Evolutionary conservation across 2,888 invertebrate species (phyloP).

Genomic region (Cheilosia vulpina): DNA sequence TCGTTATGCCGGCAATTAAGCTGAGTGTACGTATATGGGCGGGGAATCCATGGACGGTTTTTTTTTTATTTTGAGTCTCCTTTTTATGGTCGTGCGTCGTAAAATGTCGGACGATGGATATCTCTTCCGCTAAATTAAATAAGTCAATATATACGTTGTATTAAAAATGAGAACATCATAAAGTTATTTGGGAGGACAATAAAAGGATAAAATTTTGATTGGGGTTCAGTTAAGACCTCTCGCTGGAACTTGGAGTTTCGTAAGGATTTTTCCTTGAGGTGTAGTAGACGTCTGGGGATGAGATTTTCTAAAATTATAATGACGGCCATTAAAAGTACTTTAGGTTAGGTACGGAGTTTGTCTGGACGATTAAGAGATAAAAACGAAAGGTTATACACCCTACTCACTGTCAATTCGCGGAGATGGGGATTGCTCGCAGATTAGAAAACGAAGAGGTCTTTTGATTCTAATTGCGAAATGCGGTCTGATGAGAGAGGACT

Average conservation of each 20-base stretch:
- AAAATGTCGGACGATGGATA: conserved; percentile 11
- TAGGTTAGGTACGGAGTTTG: not conserved
- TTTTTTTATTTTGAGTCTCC: conserved; percentile 10
- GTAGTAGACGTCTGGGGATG: no score
- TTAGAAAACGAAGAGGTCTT: not conserved
- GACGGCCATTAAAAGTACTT: no score
- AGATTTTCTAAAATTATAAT: no score
- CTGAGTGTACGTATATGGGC: conserved; percentile 2
- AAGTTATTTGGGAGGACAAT: conserved; percentile 7
- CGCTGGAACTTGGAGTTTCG: no score
- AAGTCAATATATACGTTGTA: not conserved
- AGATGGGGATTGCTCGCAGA: not conserved
- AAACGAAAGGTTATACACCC: not conserved
- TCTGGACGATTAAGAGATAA: not conserved
- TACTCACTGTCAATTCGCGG: not conserved
- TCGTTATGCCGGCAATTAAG: conserved; percentile 42
- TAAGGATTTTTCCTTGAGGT: no score
- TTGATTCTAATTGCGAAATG: no score
- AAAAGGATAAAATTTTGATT: not conserved
- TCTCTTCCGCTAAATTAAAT: conserved; percentile 47
- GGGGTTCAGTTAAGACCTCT: not conserved
- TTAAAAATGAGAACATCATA: not conserved
- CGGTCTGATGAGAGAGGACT: no score
- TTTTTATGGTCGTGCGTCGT: conserved; percentile 21
- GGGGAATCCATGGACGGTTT: not conserved